Conservation (phyloP, 2,797 vertebrate genomes). For the Acrossocheilus fasciatus region DNA sequence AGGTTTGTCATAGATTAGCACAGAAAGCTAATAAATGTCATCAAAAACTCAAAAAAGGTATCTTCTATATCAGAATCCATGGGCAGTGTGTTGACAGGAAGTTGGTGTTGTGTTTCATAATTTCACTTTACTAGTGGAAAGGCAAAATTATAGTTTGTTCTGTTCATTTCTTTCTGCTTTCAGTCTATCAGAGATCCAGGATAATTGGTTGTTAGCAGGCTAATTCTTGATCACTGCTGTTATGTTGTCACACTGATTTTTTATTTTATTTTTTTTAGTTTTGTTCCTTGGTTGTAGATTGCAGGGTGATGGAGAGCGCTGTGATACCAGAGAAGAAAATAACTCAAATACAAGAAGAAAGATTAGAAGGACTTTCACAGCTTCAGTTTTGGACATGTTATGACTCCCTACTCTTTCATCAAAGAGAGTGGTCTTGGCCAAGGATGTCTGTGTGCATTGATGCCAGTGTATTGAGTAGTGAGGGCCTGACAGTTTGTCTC, state of each 20-base stretch:
- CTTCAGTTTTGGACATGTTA: conserved; percentile 36
- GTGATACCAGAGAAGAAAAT: conserved; percentile 11
- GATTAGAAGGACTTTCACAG: conserved; percentile 24
- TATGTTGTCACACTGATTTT: neutral
- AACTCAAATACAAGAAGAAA: neutral
- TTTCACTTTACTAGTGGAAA: neutral
- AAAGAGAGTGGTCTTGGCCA: conserved; percentile 19
- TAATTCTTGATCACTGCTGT: conserved; percentile 19
- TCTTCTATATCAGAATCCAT: neutral
- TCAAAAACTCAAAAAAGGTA: neutral
- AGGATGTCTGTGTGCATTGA: conserved; percentile 9
- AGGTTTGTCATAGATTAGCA: neutral
- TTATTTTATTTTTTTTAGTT: neutral
- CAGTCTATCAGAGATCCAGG: neutral
- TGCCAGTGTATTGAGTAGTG: conserved; percentile 17
- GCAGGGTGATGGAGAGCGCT: neutral
- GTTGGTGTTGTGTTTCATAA: neutral
- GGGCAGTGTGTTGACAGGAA: neutral
- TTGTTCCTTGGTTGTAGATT: conserved; percentile 3
- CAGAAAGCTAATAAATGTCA: neutral
- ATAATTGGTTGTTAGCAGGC: conserved; percentile 15
- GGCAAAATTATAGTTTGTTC: neutral
- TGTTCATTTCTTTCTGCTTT: neutral
- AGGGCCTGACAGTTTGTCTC: conserved; percentile 31
- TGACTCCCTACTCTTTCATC: conserved; percentile 20